phyloP scores from a whole-genome alignment of 2,113 vertebrate species.

The Oreochromis tanganicae region DNA sequence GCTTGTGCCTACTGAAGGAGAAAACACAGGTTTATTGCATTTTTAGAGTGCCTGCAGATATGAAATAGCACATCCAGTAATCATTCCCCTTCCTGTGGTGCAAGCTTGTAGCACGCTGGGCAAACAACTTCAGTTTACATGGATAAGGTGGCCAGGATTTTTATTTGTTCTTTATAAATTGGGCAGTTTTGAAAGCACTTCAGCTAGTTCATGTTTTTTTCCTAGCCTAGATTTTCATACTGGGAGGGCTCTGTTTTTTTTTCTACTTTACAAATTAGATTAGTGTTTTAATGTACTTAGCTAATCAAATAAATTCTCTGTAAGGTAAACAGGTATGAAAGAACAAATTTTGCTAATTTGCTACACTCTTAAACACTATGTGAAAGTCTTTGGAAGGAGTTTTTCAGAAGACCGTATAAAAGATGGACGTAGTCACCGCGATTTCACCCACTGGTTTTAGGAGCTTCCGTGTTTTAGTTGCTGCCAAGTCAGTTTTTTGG shows the following conservation, averaged over 20 bases:
- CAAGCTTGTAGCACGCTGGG: background rate
- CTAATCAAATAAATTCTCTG: background rate
- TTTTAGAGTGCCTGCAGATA: background rate
- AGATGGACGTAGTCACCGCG: background rate
- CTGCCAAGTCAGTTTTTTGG: background rate
- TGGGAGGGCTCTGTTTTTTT: background rate
- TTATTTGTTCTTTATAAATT: background rate
- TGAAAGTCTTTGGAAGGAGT: background rate
- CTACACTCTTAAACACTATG: background rate
- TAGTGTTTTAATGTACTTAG: background rate
- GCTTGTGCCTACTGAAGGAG: background rate
- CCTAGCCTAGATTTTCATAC: background rate
- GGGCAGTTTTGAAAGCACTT: background rate
- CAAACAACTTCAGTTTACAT: background rate
- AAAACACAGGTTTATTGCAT: background rate
- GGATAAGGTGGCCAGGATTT: background rate
- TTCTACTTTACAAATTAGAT: background rate
- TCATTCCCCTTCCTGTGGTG: background rate
- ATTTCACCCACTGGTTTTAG: background rate
- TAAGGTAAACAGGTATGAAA: background rate
- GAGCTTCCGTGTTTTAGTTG: background rate
- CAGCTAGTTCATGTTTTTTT: background rate
- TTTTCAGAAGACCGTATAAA: background rate
- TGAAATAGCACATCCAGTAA: background rate
- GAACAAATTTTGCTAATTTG: background rate